Evolutionary conservation across 1,140 invertebrate genomes (phyloP).

Genomic region (Ceratina calcarata): DNA sequence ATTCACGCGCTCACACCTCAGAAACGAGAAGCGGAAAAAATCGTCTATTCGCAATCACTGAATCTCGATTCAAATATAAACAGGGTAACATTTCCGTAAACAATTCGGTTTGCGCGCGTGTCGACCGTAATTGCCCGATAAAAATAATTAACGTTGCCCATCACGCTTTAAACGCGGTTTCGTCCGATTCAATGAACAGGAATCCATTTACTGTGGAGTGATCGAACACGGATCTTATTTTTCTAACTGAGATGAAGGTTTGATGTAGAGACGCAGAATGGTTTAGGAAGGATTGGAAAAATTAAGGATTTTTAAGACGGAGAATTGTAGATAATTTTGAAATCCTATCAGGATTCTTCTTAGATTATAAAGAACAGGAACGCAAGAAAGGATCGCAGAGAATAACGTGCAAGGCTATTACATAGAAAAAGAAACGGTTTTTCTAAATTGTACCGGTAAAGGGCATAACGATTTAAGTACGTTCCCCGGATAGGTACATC

Average conservation of each 20-base stretch:
- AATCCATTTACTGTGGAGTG: too few relatives aligned
- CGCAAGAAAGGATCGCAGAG: neutral
- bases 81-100: neutral
- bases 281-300: too few relatives aligned
- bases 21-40: too few relatives aligned
- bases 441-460: neutral
- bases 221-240: too few relatives aligned
- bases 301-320: too few relatives aligned
- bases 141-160: conserved; percentile 16
- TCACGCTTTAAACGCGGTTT: conserved; percentile 1
- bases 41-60: too few relatives aligned
- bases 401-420: neutral
- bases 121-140: conserved; percentile 10
- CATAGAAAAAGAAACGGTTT: neutral
- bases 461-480: neutral
- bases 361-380: neutral
- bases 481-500: neutral
- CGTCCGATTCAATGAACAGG: too few relatives aligned
- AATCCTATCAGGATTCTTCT: too few relatives aligned
- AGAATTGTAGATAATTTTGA: too few relatives aligned
- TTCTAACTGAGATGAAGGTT: too few relatives aligned
- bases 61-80: neutral
- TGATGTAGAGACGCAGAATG: too few relatives aligned
- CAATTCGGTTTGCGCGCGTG: neutral
- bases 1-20: neutral